These are phyloP conservation scores for Xylocampa areola DNA, from an alignment of 2,888 invertebrate genomes.

Conservation along the genomic window DNA sequence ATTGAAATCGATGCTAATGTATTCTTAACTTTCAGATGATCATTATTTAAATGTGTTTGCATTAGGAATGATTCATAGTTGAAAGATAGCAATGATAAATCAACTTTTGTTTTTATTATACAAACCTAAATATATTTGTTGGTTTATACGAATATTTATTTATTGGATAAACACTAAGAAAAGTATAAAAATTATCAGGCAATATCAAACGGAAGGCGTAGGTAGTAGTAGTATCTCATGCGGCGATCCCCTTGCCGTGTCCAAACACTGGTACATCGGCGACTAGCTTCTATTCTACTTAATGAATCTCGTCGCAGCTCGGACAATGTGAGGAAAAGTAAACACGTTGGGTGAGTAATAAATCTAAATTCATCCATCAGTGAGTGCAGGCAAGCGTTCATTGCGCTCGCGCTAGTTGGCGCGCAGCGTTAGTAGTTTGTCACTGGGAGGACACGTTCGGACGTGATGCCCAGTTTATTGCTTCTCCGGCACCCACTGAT, in stretches of 20 bases:
- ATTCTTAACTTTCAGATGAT: slow-evolving; percentile 13
- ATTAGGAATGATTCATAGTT: slow-evolving; percentile 5
- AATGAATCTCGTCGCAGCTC: slow-evolving; percentile 62
- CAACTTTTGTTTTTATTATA: too few relatives aligned
- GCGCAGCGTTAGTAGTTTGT: slow-evolving; percentile 67
- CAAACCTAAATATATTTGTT: too few relatives aligned
- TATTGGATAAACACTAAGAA: too few relatives aligned
- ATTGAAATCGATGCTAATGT: slow-evolving; percentile 23
- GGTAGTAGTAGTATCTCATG: too few relatives aligned
- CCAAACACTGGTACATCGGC: slow-evolving; percentile 40
- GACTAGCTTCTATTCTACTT: slow-evolving; percentile 49
- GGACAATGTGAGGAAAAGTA: slow-evolving; percentile 67
- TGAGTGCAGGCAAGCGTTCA: slow-evolving; percentile 68
- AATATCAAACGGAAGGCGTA: too few relatives aligned
- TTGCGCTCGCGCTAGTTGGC: slow-evolving; percentile 57
- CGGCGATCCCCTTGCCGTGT: slow-evolving; percentile 11
- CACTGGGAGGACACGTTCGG: slow-evolving; percentile 72
- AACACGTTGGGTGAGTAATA: slow-evolving; percentile 70
- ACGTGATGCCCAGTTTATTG: slow-evolving; percentile 83
- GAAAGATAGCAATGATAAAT: too few relatives aligned
- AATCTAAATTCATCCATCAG: slow-evolving; percentile 78
- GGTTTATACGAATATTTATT: too few relatives aligned
- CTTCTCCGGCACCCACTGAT: slow-evolving; percentile 74
- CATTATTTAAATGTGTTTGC: slow-evolving; percentile 15
- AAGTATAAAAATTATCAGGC: too few relatives aligned